These are phyloP conservation scores for Ethmia dodecea DNA, from an alignment of 2,888 invertebrate genomes.

Conservation along the genomic window DNA sequence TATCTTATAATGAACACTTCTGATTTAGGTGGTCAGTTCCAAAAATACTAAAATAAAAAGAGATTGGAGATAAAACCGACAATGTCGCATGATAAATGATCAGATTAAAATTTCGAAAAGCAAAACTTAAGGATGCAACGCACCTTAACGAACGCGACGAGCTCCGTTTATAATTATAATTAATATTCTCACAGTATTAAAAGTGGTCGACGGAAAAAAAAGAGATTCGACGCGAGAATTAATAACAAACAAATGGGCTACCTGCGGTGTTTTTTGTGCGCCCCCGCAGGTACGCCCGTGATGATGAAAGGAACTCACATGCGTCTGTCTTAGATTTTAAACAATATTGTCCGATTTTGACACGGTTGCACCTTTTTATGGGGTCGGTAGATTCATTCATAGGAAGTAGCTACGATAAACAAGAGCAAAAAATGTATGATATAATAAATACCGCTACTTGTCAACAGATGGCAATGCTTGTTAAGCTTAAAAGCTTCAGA, in stretches of 20 bases:
- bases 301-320: conserved; percentile 70
- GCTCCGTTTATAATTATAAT: conserved; percentile 76
- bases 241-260: conserved; percentile 79
- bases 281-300: conserved; percentile 66
- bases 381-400: conserved; percentile 57
- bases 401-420: conserved; percentile 42
- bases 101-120: conserved; percentile 69
- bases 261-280: conserved; percentile 74
- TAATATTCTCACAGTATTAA: conserved; percentile 77
- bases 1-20: conserved; percentile 31
- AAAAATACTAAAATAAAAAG: conserved; percentile 42
- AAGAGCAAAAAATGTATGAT: conserved; percentile 38
- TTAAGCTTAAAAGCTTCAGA: background rate
- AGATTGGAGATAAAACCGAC: conserved; percentile 63
- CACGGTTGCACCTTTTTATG: conserved; percentile 70
- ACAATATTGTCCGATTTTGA: conserved; percentile 70
- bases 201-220: conserved; percentile 67
- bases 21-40: conserved; percentile 16
- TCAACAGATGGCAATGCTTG: conserved; percentile 52
- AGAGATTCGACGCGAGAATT: conserved; percentile 73
- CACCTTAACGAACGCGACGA: conserved; percentile 66
- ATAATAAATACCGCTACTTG: conserved; percentile 42
- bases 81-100: conserved; percentile 75
- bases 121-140: conserved; percentile 54
- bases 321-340: conserved; percentile 69